A percentile compares a stretch with the other conserved stretches of the same genome.
Evolutionary conservation across 2,797 vertebrate genomes (phyloP).

Genomic region (Eremophila alpestris): DNA sequence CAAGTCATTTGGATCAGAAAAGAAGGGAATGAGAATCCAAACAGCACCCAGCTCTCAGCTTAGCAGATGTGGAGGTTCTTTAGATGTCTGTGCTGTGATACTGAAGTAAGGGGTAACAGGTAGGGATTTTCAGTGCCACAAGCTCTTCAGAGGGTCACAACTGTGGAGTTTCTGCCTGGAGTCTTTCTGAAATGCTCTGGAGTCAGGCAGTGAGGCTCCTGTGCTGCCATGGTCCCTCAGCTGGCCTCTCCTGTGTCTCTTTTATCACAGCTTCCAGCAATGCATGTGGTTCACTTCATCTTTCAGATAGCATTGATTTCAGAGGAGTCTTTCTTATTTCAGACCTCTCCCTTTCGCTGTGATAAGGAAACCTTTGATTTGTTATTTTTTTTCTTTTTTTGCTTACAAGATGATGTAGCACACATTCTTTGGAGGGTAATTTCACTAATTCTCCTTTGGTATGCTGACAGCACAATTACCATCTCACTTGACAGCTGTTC

Average conservation of each 20-base stretch:
- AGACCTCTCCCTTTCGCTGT: not conserved
- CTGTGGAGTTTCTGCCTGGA: not conserved
- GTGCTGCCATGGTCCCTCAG: not conserved
- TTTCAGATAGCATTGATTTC: not conserved
- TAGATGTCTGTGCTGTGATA: not conserved
- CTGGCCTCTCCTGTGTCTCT: not conserved
- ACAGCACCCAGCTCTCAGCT: not conserved
- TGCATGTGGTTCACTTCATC: not conserved
- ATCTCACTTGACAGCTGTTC: constrained; percentile 34
- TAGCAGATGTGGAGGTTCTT: not conserved
- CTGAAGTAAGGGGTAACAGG: not conserved
- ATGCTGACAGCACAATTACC: not conserved
- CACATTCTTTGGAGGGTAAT: not conserved
- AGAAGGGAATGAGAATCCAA: not conserved
- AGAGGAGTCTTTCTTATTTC: not conserved
- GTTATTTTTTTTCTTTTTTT: not conserved
- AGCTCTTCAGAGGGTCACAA: not conserved
- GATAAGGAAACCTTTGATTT: not conserved
- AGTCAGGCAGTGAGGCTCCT: not conserved
- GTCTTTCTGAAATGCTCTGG: not conserved
- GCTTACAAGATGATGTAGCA: not conserved
- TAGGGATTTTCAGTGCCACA: not conserved
- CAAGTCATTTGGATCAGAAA: not conserved
- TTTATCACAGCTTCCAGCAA: not conserved
- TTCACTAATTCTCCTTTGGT: not conserved